Evolutionary conservation across 2,888 invertebrate genomes (phyloP).

Genomic region (Drosophila dives): DNA sequence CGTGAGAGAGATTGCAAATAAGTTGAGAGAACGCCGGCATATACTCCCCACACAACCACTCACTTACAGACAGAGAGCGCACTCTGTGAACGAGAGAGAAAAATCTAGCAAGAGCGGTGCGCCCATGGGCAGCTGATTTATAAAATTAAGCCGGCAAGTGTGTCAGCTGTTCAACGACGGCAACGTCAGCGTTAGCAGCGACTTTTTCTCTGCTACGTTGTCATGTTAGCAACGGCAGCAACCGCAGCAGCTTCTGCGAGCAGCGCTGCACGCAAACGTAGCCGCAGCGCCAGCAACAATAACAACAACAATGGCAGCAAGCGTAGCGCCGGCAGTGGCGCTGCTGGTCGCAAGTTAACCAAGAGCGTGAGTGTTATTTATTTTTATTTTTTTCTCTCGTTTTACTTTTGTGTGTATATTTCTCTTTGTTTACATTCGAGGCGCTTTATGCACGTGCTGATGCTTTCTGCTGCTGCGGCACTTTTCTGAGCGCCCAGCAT

Average conservation of each 20-base stretch:
- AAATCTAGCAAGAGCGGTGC: conserved; percentile 32
- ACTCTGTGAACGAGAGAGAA: conserved; percentile 21
- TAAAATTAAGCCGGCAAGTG: conserved; percentile 76
- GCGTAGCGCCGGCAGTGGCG: conserved; percentile 63
- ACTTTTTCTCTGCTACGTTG: conserved; percentile 52
- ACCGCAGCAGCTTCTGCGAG: conserved; percentile 57
- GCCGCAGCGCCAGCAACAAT: conserved; percentile 71
- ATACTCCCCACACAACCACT: conserved; percentile 10
- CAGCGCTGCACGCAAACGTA: conserved; percentile 69
- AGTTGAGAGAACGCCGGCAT: conserved; percentile 41
- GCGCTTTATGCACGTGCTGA: conserved; percentile 62
- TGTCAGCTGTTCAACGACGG: conserved; percentile 69
- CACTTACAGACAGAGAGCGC: not conserved
- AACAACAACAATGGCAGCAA: conserved; percentile 57
- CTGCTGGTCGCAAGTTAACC: conserved; percentile 70
- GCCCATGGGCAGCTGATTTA: conserved; percentile 75
- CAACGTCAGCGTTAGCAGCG: conserved; percentile 36
- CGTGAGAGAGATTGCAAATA: conserved; percentile 30
- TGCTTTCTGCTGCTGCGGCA: conserved; percentile 36
- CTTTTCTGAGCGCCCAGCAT: conserved; percentile 64
- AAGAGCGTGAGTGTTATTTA: conserved; percentile 73
- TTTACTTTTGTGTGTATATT: conserved; percentile 40
- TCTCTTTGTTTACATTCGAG: conserved; percentile 69
- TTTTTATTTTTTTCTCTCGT: conserved; percentile 26
- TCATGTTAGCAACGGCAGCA: conserved; percentile 77